Conservation (phyloP, 2,113 vertebrate species). For the Psittacula cyanocephala region DNA sequence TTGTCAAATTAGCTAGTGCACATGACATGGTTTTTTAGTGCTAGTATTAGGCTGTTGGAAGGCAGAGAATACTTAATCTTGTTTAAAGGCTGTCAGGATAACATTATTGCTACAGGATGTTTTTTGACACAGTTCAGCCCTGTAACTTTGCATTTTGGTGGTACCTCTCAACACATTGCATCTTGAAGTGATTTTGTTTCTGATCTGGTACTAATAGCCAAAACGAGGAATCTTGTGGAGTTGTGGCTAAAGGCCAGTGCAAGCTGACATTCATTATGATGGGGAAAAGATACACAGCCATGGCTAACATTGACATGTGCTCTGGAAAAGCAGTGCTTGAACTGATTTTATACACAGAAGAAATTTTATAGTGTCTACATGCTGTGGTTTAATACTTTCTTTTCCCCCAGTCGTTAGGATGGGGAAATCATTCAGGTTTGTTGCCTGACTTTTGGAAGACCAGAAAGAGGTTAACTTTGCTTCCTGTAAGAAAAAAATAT, state of each 20-base stretch:
- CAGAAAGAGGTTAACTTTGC: background rate
- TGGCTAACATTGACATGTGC: background rate
- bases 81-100: background rate
- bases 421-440: background rate
- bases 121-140: background rate
- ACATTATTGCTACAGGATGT: background rate
- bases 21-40: background rate
- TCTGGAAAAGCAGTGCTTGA: background rate
- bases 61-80: background rate
- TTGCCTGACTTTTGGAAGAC: background rate
- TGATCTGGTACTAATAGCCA: background rate
- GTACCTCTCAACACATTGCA: background rate
- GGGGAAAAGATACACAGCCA: background rate
- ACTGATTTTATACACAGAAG: background rate
- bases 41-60: background rate
- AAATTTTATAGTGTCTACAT: background rate
- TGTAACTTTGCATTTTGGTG: background rate
- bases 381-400: background rate
- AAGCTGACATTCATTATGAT: background rate
- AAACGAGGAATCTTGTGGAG: background rate
- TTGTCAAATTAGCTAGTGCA: background rate
- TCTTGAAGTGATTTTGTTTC: conserved; percentile 5
- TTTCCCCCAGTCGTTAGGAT: background rate
- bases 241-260: background rate
- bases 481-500: background rate